Evolutionary conservation across 2,113 vertebrate genomes (phyloP), one percentile per base, ranked within the genome.

Genomic region (Sylvicapra grimmia): DNA sequence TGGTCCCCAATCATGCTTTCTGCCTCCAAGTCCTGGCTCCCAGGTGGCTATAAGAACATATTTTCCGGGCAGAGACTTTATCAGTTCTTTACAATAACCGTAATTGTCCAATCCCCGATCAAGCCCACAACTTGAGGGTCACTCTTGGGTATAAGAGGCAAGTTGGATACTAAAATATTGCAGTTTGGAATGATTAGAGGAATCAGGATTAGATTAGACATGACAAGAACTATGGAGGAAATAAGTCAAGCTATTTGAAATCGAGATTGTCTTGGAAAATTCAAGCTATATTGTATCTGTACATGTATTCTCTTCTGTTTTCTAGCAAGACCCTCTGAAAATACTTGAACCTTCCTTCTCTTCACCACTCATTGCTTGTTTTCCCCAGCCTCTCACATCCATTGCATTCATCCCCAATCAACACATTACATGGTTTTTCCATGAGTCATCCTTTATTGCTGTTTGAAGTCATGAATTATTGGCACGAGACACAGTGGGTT

Each of bases 391-490:
- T 40, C n/a, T 58, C 68, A 59, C 87, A 93, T 86, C 68, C 68
- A 59, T 61, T n/a, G 79, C 93, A 92, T 44, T 96, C 91, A 89
- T 58, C 23, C 58, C 86, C 75, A 97, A 63, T 96, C 91, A 97
- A 95, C 95, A 98, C 93, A 90, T 53, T 16, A 95, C 84, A 51
- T 86, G 65, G 15, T 86, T 97, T 96, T 95, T 56, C 84, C 80
- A 85, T 83, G 80, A 97, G 96, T 91, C 80, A 59, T 53, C 92
- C 77, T 98, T 98, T 98, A 98, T 98, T 98, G 53, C 63, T 68
- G 87, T 97, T 97, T 82, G 89, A 96, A 93, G 68, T 90, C 89
- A 89, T 61, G 86, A 88, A 89, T 95, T 63, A 93, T 89, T 94
- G 95, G 77, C 31, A 59, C 51, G 93, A 86, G n/a, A 58, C 33